These are phyloP conservation scores for Chloroceryle aenea DNA, from an alignment of 2,113 vertebrate species.

Conservation along the genomic window DNA sequence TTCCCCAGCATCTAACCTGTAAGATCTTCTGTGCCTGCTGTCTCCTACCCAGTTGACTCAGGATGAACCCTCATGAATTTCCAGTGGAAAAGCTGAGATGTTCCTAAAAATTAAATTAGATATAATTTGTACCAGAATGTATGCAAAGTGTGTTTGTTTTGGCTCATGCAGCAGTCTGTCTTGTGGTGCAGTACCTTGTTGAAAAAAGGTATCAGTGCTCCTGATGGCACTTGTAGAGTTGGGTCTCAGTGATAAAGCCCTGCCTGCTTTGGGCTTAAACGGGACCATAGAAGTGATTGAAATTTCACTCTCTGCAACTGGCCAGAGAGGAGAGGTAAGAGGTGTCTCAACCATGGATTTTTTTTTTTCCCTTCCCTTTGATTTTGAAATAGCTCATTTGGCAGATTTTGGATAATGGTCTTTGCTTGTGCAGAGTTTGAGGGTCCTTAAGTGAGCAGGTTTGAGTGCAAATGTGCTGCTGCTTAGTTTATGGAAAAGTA, in stretches of 20 bases:
- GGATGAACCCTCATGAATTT: not conserved
- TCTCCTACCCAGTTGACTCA: rapidly evolving
- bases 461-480: not conserved
- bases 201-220: not conserved
- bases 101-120: not conserved
- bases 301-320: not conserved
- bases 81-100: not conserved
- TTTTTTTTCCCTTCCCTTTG: not conserved
- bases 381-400: not conserved
- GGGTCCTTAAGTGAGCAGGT: not conserved
- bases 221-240: not conserved
- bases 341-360: rapidly evolving
- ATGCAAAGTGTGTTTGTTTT: not conserved
- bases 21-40: not conserved
- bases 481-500: not conserved
- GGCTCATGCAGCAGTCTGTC: not conserved
- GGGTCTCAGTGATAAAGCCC: not conserved
- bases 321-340: not conserved
- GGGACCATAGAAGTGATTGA: not conserved
- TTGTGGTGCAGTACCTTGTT: not conserved
- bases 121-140: not conserved
- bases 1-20: not conserved
- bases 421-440: not conserved
- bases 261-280: not conserved
- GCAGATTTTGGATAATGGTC: not conserved